Percentiles rank a stretch among this genome's conserved stretches.
phyloP scores from a whole-genome alignment of 2,113 vertebrate species.

The Ranitomeya variabilis region DNA sequence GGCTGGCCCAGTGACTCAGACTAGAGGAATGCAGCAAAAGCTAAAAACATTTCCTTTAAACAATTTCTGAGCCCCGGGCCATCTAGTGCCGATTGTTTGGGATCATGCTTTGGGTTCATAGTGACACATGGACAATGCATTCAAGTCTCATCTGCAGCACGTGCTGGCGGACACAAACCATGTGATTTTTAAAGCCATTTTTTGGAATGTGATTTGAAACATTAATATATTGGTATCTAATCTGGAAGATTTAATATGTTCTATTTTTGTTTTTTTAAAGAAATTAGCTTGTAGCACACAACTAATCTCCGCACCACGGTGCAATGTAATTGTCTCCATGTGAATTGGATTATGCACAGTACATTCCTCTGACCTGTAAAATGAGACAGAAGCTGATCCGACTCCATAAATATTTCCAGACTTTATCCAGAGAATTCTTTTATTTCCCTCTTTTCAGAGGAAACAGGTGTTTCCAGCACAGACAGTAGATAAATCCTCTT shows the following conservation, averaged over 20 bases:
- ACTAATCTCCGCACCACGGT: background rate
- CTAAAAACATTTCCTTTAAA: constrained; percentile 18
- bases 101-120: background rate
- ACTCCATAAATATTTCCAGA: constrained; percentile 19
- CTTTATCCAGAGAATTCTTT: constrained; percentile 8
- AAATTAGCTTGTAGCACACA: background rate
- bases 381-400: background rate
- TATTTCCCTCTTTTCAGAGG: constrained; percentile 40
- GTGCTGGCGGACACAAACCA: background rate
- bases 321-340: background rate
- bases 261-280: too few relatives aligned
- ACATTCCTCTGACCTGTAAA: background rate
- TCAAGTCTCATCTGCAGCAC: background rate
- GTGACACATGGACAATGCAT: constrained; percentile 9
- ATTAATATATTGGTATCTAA: background rate
- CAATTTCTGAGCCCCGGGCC: background rate
- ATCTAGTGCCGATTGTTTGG: background rate
- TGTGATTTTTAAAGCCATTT: background rate
- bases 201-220: background rate
- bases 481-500: constrained; percentile 15
- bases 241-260: background rate
- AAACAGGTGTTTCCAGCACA: constrained; percentile 56
- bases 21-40: constrained; percentile 3
- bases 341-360: background rate
- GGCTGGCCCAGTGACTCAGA: background rate